A percentile compares a stretch with the other conserved stretches of the same genome.
These are phyloP conservation scores for Camarhynchus parvulus DNA, from an alignment of 2,113 vertebrate species.

Conservation along the genomic window DNA sequence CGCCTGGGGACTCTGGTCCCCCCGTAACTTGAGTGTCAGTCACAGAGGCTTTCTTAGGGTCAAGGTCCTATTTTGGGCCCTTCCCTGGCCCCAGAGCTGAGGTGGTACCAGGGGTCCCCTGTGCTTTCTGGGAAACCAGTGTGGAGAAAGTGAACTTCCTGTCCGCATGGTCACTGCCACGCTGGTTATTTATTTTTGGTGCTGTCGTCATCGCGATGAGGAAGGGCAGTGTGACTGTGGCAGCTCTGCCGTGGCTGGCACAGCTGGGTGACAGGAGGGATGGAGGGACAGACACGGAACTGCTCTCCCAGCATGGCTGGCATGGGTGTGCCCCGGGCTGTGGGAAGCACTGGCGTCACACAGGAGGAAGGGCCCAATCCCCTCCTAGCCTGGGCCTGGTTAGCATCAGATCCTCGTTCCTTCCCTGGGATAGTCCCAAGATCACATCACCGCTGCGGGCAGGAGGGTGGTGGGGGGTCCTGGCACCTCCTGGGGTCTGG, in stretches of 20 bases:
- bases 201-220: rapidly evolving
- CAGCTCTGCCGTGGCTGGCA: background rate
- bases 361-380: background rate
- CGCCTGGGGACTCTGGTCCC: background rate
- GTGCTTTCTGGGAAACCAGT: background rate
- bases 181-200: background rate
- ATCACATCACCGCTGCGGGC: rapidly evolving
- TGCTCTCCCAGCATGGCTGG: background rate
- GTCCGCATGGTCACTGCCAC: rapidly evolving
- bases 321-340: background rate
- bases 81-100: background rate
- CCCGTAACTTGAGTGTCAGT: background rate
- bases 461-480: background rate
- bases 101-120: rapidly evolving
- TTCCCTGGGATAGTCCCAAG: background rate
- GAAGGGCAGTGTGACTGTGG: rapidly evolving
- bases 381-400: background rate
- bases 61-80: background rate
- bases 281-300: background rate
- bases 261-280: background rate
- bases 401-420: background rate
- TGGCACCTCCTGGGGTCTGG: background rate
- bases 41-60: background rate
- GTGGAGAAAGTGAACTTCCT: background rate
- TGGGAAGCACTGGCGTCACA: background rate